Evolutionary conservation across 2,888 invertebrate species (phyloP), one percentile per base, ranked within the genome.

Genomic region (Tenthredo distinguenda): DNA sequence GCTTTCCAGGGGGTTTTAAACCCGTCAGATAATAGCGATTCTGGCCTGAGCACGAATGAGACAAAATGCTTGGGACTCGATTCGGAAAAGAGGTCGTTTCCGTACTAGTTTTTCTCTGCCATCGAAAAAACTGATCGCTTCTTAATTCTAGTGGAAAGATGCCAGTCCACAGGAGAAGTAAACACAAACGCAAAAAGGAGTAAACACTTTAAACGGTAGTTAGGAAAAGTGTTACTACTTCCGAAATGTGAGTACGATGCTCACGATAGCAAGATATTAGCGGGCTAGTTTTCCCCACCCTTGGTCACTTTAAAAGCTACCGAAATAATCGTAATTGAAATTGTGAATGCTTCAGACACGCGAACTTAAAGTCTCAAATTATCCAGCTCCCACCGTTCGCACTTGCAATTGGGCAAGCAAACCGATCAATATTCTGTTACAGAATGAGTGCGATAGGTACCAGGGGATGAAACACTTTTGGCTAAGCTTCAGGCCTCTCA

Each of bases 391-490:
- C 43, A 43, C 43, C 40, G 6, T 74, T 40, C 68, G 68, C 68
- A 68, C 31, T 34, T 74, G 72, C 72, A 43, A 74, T 74, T 74
- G 72, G 72, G 72, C 40, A 26, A 74, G 43, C 40, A 74, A 74
- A 74, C 72, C 72, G 72, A 74, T 74, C 72, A 43, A 74, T 74
- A 74, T 74, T 74, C 72, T 74, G 40, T 43, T 43, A 74, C 37
- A 74, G 55, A 77, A 77, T 43, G 18, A 77, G 7, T 77, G 55
- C 18, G 77, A 76, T 31, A 18, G 47, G 18, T 34, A 34, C 77
- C 26, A 18, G 55, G 18, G 77, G 31, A 77, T n/a, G 47, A 40
- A 77, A 77, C 3, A 37, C 43, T 74, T 43, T 74, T 74, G 72
- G 72, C 72, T 31, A 9, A 55, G 55, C 55, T 77, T 55, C 50